Evolutionary conservation across 2,797 vertebrate genomes (phyloP).

Genomic region (Anguilla obscura): DNA sequence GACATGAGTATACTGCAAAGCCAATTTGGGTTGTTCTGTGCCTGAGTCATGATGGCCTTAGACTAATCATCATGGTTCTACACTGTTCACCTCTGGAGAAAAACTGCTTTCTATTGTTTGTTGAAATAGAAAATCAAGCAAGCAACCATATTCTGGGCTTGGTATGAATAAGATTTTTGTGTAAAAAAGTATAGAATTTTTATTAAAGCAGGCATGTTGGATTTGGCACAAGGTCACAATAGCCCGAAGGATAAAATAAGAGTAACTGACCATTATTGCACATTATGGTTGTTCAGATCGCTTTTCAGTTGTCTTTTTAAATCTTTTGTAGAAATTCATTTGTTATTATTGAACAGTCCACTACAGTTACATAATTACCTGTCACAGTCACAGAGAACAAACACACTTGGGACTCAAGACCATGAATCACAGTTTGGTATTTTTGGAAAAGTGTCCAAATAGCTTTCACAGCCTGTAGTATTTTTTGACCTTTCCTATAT

Average conservation of each 20-base stretch:
- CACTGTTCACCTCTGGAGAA: background rate
- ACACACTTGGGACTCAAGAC: background rate
- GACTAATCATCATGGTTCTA: background rate
- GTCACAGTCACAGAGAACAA: background rate
- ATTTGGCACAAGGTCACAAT: background rate
- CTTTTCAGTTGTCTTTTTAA: background rate
- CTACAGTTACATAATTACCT: background rate
- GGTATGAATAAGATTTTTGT: background rate
- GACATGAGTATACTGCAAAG: background rate
- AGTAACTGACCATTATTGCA: background rate
- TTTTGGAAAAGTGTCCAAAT: background rate
- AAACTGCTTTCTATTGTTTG: background rate
- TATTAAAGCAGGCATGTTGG: background rate
- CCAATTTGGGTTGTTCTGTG: background rate
- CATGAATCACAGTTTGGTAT: slow-evolving; percentile 4
- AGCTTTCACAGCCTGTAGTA: background rate
- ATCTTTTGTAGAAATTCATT: background rate
- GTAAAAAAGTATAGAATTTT: background rate
- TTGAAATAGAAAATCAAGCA: background rate
- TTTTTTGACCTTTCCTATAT: slow-evolving; percentile 13
- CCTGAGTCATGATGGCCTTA: background rate
- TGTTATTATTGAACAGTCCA: background rate
- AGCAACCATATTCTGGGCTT: background rate
- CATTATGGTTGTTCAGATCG: background rate
- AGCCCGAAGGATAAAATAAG: background rate